Base-by-base conservation (phyloP, 2,888 invertebrate genomes). In the Dryomyza anilis region DNA sequence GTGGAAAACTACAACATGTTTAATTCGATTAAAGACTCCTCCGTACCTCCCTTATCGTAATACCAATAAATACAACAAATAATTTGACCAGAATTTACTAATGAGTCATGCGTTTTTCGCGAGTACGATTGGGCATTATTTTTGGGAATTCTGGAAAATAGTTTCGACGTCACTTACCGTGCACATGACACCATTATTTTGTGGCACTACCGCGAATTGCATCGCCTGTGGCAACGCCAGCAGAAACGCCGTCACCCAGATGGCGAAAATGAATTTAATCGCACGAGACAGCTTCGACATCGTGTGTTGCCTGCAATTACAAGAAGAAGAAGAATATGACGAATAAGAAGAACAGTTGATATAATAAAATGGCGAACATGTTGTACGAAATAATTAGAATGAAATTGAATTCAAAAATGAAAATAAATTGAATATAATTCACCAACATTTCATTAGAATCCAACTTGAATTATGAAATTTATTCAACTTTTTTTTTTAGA, bases 251-350 rank as follows among this genome's bases (percentile, higher is more conserved):
- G 89, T 84, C 59, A 92, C 78, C 96, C 96, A 97, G 69, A 96
- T 88, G 46, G 88, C 83, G 23, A 93, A 81, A 45, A 96, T 92
- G 73, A 93, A 89, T 77, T 91, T 91, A 63, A 93, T 86, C 10
- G 94, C 95, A 30, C 96, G 86, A 16, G 93, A 91, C 45, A 96
- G 84, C 76, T 94, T 94, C 4, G 95, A 94, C 89, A 94, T 91
- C 67, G 93, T 93, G 78, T 95, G 95, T 65, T 83, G 83, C 70
- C 83, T 83, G 67, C 14, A 68, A 59, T 1, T 14, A 58, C 19
- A 58, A 2, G 2, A 27, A 45, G 30, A 30, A 2, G 23, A 6
- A 36, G 45, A 56, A 14, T 39, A 25, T 39, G 27, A 57, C 43
- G 19, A n/a, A n/a, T n/a, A n/a, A 8, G 33, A 33, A 33, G 7